Conservation (phyloP, 1,140 invertebrate species). For the Drosophila leontia region DNA sequence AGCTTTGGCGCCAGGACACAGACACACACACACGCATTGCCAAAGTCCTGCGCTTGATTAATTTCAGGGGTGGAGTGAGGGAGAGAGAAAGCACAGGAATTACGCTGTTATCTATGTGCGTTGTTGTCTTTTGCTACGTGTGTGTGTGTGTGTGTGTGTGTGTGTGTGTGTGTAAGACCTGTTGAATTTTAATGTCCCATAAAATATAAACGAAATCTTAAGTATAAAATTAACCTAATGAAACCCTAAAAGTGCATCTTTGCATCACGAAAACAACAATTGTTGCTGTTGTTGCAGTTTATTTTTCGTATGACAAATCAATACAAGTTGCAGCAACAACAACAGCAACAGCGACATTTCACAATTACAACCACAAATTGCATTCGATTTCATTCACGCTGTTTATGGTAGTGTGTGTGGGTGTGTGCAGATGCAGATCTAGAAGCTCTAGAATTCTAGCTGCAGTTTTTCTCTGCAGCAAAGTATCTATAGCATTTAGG, state of each 20-base stretch:
- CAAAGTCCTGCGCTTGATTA: conserved; percentile 2
- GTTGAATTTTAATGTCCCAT: conserved; percentile 36
- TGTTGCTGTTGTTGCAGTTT: background rate
- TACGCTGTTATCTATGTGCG: conserved; percentile 12
- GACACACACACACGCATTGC: background rate
- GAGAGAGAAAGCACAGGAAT: conserved; percentile 1
- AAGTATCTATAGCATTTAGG: background rate
- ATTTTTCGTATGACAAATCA: conserved; percentile 33
- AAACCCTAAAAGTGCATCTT: conserved; percentile 39
- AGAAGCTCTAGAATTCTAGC: conserved; percentile 5
- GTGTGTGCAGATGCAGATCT: background rate
- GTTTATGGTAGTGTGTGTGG: background rate
- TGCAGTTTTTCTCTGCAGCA: background rate
- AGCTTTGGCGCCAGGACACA: conserved; percentile 42
- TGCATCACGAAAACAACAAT: conserved; percentile 8
- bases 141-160: conserved; percentile 11
- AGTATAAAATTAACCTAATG: conserved; percentile 1
- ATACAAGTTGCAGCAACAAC: conserved; percentile 18
- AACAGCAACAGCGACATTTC: conserved; percentile 37
- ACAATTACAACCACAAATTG: conserved; percentile 47
- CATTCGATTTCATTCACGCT: background rate
- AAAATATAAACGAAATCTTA: background rate
- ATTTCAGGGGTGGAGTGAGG: conserved; percentile 23
- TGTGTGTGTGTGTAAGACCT: conserved; percentile 43
- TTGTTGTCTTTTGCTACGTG: background rate